Percentiles rank a stretch among this genome's conserved stretches.
These are phyloP conservation scores for Akabosia matsudoensis DNA, from an alignment of 1,140 invertebrate species.

Conservation along the genomic window DNA sequence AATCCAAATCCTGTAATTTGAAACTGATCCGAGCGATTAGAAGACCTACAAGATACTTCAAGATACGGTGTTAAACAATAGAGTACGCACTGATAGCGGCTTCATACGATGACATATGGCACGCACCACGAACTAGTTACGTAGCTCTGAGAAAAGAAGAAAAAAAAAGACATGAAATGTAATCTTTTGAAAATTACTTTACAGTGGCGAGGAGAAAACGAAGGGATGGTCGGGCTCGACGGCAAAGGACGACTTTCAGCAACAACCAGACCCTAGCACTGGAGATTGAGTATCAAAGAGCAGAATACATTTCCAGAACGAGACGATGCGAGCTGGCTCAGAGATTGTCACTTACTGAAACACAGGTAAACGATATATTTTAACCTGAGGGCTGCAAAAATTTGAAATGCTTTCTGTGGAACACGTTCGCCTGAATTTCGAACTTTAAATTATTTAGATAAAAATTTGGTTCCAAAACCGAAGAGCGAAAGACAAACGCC, in stretches of 20 bases:
- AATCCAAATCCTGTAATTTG: background rate
- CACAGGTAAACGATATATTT: constrained; percentile 54
- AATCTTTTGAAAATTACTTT: background rate
- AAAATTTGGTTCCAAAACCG: constrained; percentile 98
- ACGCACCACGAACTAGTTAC: background rate
- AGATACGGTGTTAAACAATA: too few relatives aligned
- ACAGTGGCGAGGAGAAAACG: constrained; percentile 77
- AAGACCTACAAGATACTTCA: too few relatives aligned
- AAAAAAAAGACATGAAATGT: background rate
- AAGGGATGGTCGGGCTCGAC: constrained; percentile 76
- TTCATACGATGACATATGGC: constrained; percentile 21
- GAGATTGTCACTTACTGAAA: constrained; percentile 77
- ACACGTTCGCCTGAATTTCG: background rate
- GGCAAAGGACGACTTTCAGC: constrained; percentile 91
- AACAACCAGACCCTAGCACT: constrained; percentile 85
- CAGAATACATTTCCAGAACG: constrained; percentile 85
- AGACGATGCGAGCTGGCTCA: constrained; percentile 82
- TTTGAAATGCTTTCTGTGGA: background rate
- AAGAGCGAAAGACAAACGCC: constrained; percentile 89
- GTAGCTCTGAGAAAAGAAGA: background rate
- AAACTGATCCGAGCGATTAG: too few relatives aligned
- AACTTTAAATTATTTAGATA: constrained; percentile 63
- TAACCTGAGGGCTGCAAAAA: background rate
- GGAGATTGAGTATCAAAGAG: constrained; percentile 83
- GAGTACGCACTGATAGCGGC: too few relatives aligned